Evolutionary conservation across 2,888 invertebrate genomes (phyloP), one percentile per base, ranked within the genome.

Genomic region (Lagria hirta): DNA sequence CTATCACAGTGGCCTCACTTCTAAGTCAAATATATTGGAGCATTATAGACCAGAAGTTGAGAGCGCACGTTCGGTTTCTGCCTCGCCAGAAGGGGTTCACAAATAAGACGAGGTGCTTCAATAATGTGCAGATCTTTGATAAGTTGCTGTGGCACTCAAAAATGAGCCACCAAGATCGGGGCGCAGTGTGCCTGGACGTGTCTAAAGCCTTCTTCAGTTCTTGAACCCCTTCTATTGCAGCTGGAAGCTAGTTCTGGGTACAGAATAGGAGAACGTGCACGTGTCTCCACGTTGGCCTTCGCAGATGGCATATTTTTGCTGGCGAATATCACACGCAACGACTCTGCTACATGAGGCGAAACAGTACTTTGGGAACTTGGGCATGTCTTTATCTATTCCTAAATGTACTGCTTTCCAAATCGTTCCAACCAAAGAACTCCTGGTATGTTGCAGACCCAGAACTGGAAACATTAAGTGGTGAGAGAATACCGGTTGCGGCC

Each of bases 151-250:
- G 51, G 48, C 59, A 52, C 51, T 45, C 56, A 37, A 60, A 56
- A 35, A 32, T 38, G 23, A 34, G 36, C 15, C 26, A 36, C 11
- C 20, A 43, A 5, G 60, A 63, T 20, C 58, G 72, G 46, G 71
- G 70, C 45, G 54, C 68, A 32, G 68, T 62, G 34, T 62, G 67
- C 15, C 52, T 74, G 13, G 73, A 74, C 51, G 65, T 73, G 15
- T 60, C 67, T 7, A 73, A 73, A 52, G 73, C 72, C 2, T 73
- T 70, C 49, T 48, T 52, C 54, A 50, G 60, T 61, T 14, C 30
- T 60, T 4, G 63, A 64, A 33, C 55, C 55, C 7, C 43, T 65
- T 24, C 40, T 65, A 35, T 40, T 35, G 1, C 15, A 35, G 52
- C 55, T 65, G 51, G 54, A 58, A 44, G 27, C 49, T 22, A 30